Base-by-base conservation (phyloP, 2,113 vertebrate genomes). In the Micronisus gabar region DNA sequence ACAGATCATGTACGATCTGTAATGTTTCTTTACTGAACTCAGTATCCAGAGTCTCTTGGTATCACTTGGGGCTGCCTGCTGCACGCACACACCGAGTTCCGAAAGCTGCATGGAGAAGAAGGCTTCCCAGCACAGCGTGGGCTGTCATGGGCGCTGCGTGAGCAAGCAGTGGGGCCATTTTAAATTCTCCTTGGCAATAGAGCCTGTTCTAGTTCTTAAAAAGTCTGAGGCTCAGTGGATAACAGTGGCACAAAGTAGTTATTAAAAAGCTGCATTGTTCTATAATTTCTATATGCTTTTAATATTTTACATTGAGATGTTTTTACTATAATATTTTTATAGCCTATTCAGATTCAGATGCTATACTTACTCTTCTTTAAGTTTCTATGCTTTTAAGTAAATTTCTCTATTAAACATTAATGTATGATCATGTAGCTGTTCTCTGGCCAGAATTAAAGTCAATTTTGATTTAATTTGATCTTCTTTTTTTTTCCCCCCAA, bases 401-500 rank as follows among this genome's bases (percentile, higher is more conserved):
- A 87, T 85, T 89, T 86, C 50, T 41, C 59, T 34, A 66, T 93
- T 61, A 74, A 94, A 90, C 32, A 11, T 73, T 78, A 63, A 90
- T 81, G 23, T 41, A 9, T 15, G 19, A 67, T 43, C 73, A 55
- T n/a, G 56, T 47, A 53, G 52, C 23, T 67, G 9, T 53, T 43
- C 30, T 75, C 52, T 82, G 70, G 26, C 14, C 58, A 92, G 81
- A 61, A 80, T 20, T 45, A 43, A 85, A 93, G 38, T 71, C 7
- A 81, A 71, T 76, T 93, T 47, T 67, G 15, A 87, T 67, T 87
- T 86, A 73, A 81, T 36, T 25, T 34, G 27, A 86, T 67, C 20
- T 27, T 27, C 6, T 45, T n/a, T n/a, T n/a, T n/a, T n/a, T n/a
- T n/a, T n/a, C 0, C 7, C 6, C 19, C 4, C 4, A 11, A 15